phyloP scores from a whole-genome alignment of 2,888 invertebrate species.

The Chrysotoxum bicinctum region DNA sequence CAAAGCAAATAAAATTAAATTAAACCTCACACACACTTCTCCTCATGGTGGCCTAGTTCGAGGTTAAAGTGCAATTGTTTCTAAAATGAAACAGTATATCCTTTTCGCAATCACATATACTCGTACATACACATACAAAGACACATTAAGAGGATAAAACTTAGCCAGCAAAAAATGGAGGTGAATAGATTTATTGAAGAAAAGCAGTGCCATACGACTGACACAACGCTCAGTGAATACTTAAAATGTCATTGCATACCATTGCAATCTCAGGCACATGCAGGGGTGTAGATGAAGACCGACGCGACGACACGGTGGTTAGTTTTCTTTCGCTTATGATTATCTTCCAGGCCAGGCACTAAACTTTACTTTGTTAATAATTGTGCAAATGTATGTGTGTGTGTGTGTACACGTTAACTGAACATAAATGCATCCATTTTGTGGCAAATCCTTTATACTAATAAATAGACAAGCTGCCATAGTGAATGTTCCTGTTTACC shows the following conservation, averaged over 20 bases:
- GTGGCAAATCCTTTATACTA: constrained; percentile 51
- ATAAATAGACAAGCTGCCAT: constrained; percentile 51
- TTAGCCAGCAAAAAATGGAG: constrained; percentile 18
- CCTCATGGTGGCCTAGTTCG: constrained; percentile 60
- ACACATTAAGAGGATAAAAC: constrained; percentile 5
- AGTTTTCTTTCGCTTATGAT: not conserved
- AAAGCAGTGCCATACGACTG: constrained; percentile 12
- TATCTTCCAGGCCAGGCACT: constrained; percentile 32
- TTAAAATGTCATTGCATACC: constrained; percentile 64
- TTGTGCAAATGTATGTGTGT: constrained; percentile 22
- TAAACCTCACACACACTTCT: constrained; percentile 30
- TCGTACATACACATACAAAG: not conserved
- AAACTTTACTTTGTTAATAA: constrained; percentile 42
- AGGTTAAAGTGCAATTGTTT: constrained; percentile 60
- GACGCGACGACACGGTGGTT: not conserved
- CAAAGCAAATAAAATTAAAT: constrained; percentile 43
- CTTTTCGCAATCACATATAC: constrained; percentile 38
- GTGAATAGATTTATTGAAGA: constrained; percentile 58
- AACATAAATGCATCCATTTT: constrained; percentile 19
- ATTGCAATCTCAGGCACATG: constrained; percentile 40
- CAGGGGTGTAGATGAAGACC: not conserved
- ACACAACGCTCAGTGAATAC: constrained; percentile 41
- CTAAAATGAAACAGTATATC: constrained; percentile 19
- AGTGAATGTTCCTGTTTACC: constrained; percentile 23
- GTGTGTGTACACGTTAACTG: not conserved